Base-by-base conservation (phyloP, 2,113 vertebrate genomes). In the Corythornis madagascariensis region DNA sequence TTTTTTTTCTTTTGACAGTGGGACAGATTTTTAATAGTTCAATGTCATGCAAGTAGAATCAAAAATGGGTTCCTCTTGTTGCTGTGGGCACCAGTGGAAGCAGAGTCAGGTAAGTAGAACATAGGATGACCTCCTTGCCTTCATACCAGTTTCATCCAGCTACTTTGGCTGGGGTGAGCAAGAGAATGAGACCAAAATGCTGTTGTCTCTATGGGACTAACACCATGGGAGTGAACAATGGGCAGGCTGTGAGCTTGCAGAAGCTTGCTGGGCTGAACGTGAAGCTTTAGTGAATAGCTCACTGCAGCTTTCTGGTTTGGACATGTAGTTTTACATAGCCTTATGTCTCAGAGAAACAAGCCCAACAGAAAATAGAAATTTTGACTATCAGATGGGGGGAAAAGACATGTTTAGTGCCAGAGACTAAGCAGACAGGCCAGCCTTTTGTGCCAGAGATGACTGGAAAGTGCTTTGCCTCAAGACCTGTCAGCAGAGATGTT, bases 261-360 rank as follows among this genome's bases (percentile, higher is more conserved):
- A 92, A 63, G 53, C 67, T 90, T 33, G 15, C 67, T 69, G 81
- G 65, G 33, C 45, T 15, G 28, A 52, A 47, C 0, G 2, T 18
- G 59, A 59, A 63, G 57, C 16, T 13, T 33, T 21, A 83, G 43
- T 15, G 31, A 85, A 28, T 4, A 52, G 26, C 48, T 86, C 28
- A 5, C 40, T 65, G 70, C 61, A 57, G 66, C 20, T 63, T 90
- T 89, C 70, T 42, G 59, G 20, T 72, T 90, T 8, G 5, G 52
- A 53, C 31, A 10, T 5, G 28, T 16, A 7, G 33, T 25, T 25
- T 61, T 78, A 74, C 35, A 25, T 5, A 57, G 66, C 73, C 66
- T 92, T 77, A 73, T 91, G 76, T n/a, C 81, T 87, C 48, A 47
- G 77, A 64, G 50, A 89, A 91, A 77, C 35, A n/a, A 88, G 42